Evolutionary conservation across 1,140 invertebrate genomes (phyloP), one percentile per base, ranked within the genome.

Genomic region (Neodiprion fabricii): DNA sequence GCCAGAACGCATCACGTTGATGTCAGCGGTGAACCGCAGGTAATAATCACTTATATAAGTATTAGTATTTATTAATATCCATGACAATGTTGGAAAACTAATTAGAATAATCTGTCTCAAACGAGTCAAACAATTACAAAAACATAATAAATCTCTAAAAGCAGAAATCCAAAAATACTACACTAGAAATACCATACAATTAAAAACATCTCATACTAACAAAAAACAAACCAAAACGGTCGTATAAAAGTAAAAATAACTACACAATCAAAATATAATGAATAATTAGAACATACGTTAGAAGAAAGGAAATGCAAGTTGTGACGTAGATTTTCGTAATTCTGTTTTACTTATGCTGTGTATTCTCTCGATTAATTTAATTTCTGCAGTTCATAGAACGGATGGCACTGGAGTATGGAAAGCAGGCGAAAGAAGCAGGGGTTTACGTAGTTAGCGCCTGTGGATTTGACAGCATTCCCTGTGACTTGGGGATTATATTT

Each of bases 391-490:
- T 92, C 82, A 93, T 98, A 85, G 96, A 98, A 87, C 89, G 80
- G 40, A 96, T 98, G 89, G 95, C 96, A 84, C 82, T 97, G 65
- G 88, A 94, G 78, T 97, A 98, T 85, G 89, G 95, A 80, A 89
- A 93, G 72, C 84, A 89, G 71, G 98, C 98, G 0, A 87, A 92
- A 82, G 91, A 96, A 72, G 93, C 93, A 17, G 93, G 90, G 23
- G 89, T 97, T 1, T 97, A 96, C 82, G 89, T 98, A 10, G 87
- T 99, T 12, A 96, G 95, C 78, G 93, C 96, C 11, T 98, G 97
- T 89, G 97, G 97, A 1, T 96, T 97, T 83, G 97, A 98, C 80
- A 92, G 92, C 75, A 94, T 99, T 79, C 97, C 97, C 7, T 91
- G 91, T 67, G 97, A 99, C 83, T 88, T 97, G 84, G 97, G 97